Conservation (phyloP, 1,140 invertebrate species). For the Lordiphosa stackelbergi region DNA sequence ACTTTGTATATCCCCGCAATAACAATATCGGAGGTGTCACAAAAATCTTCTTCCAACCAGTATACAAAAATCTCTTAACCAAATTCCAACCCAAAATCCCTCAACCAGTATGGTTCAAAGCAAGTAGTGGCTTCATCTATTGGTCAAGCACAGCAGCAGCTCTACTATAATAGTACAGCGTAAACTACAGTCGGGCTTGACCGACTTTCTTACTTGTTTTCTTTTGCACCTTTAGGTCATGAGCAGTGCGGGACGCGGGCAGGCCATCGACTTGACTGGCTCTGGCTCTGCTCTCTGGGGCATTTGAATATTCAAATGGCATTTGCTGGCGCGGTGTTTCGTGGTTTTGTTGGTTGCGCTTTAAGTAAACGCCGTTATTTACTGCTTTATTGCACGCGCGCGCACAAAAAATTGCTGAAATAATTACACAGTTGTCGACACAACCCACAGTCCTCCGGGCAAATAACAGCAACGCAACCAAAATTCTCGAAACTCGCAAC, state of each 20-base stretch:
- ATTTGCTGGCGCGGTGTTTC: conserved; percentile 31
- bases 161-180: no score
- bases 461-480: conserved; percentile 28
- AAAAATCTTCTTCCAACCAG: no score
- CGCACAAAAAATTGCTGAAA: conserved; percentile 63
- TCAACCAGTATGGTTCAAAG: no score
- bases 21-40: no score
- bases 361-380: conserved; percentile 69
- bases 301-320: conserved; percentile 72
- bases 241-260: conserved; percentile 14
- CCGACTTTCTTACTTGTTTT: conserved; percentile 17
- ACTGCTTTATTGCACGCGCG: conserved; percentile 71
- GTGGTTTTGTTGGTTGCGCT: conserved; percentile 51
- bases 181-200: no score
- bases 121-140: no score
- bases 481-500: conserved; percentile 33
- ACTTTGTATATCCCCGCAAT: no score
- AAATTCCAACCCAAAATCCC: no score
- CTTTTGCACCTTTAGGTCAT: conserved; percentile 39
- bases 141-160: no score
- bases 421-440: conserved; percentile 67
- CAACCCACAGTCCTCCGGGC: conserved; percentile 5
- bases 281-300: conserved; percentile 50
- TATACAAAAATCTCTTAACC: no score
- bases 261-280: conserved; percentile 29